Conservation (phyloP, 2,888 invertebrate genomes). For the Dryococelus australis region DNA sequence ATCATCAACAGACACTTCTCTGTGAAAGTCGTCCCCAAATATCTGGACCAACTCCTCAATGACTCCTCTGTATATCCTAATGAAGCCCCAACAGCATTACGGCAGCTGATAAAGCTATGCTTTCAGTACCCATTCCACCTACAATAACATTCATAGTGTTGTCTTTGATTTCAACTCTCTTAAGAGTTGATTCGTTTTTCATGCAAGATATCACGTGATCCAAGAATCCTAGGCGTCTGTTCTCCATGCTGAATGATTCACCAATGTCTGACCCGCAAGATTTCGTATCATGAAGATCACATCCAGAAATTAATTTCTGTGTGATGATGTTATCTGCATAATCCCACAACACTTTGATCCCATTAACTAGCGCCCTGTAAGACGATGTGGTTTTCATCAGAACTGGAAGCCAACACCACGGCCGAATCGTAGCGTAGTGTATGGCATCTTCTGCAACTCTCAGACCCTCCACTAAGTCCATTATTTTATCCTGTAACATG, state of each 20-base stretch:
- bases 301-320: not conserved
- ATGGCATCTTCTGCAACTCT: not conserved
- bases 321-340: not conserved
- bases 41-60: constrained; percentile 39
- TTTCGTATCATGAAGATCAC: too few relatives aligned
- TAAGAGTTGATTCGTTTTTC: not conserved
- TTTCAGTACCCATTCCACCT: not conserved
- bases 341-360: not conserved
- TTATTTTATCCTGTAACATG: not conserved
- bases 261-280: not conserved
- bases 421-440: not conserved
- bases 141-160: not conserved
- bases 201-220: not conserved
- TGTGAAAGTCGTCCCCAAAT: constrained; percentile 37
- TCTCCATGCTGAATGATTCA: not conserved
- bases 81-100: constrained; percentile 45
- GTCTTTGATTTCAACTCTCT: not conserved
- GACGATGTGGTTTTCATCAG: not conserved
- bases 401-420: not conserved
- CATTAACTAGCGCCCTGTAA: not conserved
- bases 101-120: not conserved
- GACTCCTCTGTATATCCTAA: constrained; percentile 44
- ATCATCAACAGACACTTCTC: constrained; percentile 42
- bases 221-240: not conserved
- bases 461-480: not conserved